Base-by-base conservation (phyloP, 2,888 invertebrate species). In the Latrodectus elegans region DNA sequence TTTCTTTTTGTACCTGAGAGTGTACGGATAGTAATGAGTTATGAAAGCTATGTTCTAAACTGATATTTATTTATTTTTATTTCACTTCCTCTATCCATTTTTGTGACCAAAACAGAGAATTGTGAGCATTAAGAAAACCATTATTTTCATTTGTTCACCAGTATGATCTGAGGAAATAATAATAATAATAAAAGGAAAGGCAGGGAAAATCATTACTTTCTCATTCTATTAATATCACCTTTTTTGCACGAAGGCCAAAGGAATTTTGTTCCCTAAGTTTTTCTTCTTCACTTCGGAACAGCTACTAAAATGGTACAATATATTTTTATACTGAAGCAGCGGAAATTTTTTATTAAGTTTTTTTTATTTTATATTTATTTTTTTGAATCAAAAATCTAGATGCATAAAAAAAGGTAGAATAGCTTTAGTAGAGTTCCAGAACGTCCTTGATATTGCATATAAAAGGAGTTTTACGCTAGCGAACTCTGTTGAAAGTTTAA, bases 101-200 rank as follows among this genome's bases (percentile, higher is more conserved):
- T 38, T 38, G 15, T 70, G 15, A 15, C 11, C 15, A 14, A 72
- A 72, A 12, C 9, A 60, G 65, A 51, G 17, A 65, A 64, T 38
- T 38, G 74, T n/a, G 65, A 49, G 76, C 65, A 76, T 76, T 76
- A 76, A 76, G 76, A 76, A 76, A 76, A 51, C 65, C 76, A 65
- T 76, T 67, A 76, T 65, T 76, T 76, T 76, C 76, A 76, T 76
- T 65, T 65, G 74, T 52, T 55, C 11, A 51, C 55, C 38, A 60
- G 49, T 55, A n/a, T 64, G 38, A n/a, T 65, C 26, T 76, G 14
- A 49, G 49, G 49, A 51, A 51, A 72, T 12, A 52, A 72, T 38
- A 12, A 72, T 38, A 12, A 68, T 14, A 65, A 17, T 49, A 65
- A 65, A 65, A 51, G 49, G n/a, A 64, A 38, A 12, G 22, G 70